Conservation (phyloP, 2,113 vertebrate genomes). For the Sylvicapra grimmia region DNA sequence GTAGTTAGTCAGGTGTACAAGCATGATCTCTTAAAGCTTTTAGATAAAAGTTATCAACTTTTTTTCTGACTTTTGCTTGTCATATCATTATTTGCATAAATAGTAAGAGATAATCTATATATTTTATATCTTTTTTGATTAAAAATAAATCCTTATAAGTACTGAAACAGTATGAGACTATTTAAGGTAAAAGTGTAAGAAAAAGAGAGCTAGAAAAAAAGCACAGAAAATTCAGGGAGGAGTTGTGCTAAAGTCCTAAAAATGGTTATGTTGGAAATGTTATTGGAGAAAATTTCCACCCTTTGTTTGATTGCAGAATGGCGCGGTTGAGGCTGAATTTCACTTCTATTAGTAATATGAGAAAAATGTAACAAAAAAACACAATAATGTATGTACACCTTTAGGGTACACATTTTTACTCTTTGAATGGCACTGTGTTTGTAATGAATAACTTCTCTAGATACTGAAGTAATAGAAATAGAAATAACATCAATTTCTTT, state of each 20-base stretch:
- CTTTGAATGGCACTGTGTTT: neutral
- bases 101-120: neutral
- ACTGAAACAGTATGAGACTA: neutral
- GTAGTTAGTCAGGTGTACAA: too few relatives aligned
- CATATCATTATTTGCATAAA: neutral
- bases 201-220: neutral
- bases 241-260: neutral
- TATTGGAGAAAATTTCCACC: neutral
- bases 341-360: neutral
- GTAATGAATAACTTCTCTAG: neutral
- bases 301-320: neutral
- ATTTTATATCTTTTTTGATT: neutral
- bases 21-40: neutral
- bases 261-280: neutral
- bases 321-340: neutral
- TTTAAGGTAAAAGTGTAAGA: neutral
- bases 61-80: neutral
- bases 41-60: neutral
- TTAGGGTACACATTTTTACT: neutral
- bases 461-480: slow-evolving; percentile 14
- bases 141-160: neutral
- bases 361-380: neutral
- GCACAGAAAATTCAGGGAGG: neutral
- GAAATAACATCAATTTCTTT: neutral
- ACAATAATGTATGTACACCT: neutral